Conservation (phyloP, 2,113 vertebrate species). For the Archocentrus centrarchus region DNA sequence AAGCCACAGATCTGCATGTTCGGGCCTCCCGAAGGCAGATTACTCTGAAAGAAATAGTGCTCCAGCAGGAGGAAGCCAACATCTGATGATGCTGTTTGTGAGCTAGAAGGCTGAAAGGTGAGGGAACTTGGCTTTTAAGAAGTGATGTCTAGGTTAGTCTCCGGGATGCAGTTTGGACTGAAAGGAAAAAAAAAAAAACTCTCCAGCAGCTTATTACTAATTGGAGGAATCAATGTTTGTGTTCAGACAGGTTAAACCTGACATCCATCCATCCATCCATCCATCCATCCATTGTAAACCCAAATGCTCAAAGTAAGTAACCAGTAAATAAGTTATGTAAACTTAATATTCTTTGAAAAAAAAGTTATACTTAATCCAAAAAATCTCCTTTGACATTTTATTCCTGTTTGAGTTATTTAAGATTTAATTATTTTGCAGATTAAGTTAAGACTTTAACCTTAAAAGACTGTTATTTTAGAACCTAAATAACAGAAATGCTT, state of each 20-base stretch:
- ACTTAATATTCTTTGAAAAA: not conserved
- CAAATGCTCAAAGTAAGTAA: not conserved
- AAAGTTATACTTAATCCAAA: not conserved
- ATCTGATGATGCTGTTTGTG: not conserved
- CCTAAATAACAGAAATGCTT: too few species aligned
- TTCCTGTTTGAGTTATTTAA: not conserved
- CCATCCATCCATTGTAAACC: not conserved
- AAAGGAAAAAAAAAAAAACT: too few species aligned
- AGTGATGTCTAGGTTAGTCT: not conserved
- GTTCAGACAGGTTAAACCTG: not conserved
- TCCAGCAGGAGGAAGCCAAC: not conserved
- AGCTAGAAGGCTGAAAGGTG: not conserved
- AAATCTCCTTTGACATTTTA: not conserved
- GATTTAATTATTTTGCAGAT: not conserved
- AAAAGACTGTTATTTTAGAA: too few species aligned
- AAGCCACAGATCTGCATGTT: not conserved
- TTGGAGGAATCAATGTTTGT: not conserved
- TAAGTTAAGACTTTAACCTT: not conserved
- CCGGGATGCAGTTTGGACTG: too few species aligned
- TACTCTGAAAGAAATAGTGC: not conserved
- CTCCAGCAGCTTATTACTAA: not conserved
- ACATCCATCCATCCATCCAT: too few species aligned
- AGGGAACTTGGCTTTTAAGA: not conserved
- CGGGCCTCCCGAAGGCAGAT: conserved; percentile 9
- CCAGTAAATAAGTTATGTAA: not conserved